Conservation (phyloP, 2,888 invertebrate genomes). For the Cenopis cana region DNA sequence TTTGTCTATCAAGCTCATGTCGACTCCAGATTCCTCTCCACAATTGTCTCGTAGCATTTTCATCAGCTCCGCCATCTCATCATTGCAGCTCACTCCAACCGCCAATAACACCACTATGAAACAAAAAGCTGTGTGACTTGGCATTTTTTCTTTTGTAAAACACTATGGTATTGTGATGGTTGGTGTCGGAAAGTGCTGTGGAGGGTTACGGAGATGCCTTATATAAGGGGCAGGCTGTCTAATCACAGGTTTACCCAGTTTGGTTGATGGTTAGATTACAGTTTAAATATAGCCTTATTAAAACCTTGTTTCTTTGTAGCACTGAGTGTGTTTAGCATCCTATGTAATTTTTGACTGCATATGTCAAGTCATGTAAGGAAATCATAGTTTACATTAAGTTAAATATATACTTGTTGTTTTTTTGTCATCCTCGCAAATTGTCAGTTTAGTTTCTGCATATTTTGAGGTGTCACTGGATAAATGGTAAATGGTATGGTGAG, state of each 20-base stretch:
- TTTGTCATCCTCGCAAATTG: conserved; percentile 45
- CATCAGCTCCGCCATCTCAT: conserved; percentile 75
- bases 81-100: conserved; percentile 51
- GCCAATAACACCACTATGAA: conserved; percentile 46
- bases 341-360: conserved; percentile 51
- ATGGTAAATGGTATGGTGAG: conserved; percentile 20
- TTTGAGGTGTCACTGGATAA: conserved; percentile 51
- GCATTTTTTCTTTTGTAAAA: conserved; percentile 30
- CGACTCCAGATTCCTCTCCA: conserved; percentile 68
- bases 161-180: background rate
- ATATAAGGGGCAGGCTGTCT: conserved; percentile 52
- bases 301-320: conserved; percentile 53
- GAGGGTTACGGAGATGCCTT: conserved; percentile 47
- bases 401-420: conserved; percentile 46
- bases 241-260: conserved; percentile 46
- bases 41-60: conserved; percentile 72
- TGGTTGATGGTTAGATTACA: conserved; percentile 57
- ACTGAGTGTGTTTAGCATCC: conserved; percentile 47
- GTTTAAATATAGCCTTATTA: conserved; percentile 56
- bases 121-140: conserved; percentile 13
- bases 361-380: conserved; percentile 59
- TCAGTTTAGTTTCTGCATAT: conserved; percentile 42
- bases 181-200: conserved; percentile 26
- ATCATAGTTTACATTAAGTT: conserved; percentile 52
- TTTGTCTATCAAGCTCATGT: conserved; percentile 61